A percentile compares a stretch with the other conserved stretches of the same genome.
Conservation (phyloP, 1,140 invertebrate species). For the Aphis gossypii region DNA sequence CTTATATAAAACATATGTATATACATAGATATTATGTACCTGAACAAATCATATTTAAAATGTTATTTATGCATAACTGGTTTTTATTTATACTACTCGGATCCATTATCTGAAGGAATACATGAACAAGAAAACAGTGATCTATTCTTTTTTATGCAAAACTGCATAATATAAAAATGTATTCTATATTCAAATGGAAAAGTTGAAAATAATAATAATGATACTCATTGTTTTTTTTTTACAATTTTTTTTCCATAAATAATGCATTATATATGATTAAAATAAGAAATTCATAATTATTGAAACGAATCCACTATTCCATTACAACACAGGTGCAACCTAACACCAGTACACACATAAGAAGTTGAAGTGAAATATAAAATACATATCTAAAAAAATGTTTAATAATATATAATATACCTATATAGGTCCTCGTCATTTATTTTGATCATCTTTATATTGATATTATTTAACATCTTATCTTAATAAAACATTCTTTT, state of each 20-base stretch:
- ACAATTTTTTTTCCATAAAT: background rate
- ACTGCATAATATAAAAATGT: background rate
- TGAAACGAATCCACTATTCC: background rate
- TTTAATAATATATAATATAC: background rate
- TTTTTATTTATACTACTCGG: background rate
- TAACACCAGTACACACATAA: background rate
- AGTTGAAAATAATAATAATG: constrained; percentile 2
- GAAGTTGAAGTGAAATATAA: background rate
- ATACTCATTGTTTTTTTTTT: background rate
- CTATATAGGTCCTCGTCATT: background rate
- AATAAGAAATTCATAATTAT: background rate
- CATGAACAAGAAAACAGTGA: background rate
- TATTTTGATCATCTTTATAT: background rate
- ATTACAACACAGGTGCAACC: background rate
- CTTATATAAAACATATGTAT: background rate
- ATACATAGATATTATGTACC: background rate
- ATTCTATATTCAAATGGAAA: background rate
- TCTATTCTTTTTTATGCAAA: background rate
- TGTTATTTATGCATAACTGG: background rate
- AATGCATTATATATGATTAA: background rate
- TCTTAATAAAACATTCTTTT: background rate
- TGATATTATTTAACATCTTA: background rate
- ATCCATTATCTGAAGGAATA: background rate
- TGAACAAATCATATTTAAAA: background rate
- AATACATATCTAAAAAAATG: background rate